Evolutionary conservation across 2,888 invertebrate species (phyloP).

Genomic region (Drosophila anomelani): DNA sequence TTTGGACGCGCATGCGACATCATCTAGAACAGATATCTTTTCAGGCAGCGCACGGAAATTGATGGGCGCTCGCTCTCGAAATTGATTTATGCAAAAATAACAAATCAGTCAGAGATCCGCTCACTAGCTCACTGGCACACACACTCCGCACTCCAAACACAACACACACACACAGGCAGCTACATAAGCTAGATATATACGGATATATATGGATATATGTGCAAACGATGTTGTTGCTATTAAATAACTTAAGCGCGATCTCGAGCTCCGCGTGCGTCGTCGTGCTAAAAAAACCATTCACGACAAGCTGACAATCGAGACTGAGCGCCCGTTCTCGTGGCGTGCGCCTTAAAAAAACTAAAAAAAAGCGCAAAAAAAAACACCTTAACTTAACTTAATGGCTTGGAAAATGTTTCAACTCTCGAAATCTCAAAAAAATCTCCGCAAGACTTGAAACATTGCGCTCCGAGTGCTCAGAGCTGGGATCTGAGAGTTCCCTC

Average conservation of each 20-base stretch:
- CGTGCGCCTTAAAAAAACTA: conserved; percentile 79
- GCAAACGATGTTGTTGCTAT: conserved; percentile 59
- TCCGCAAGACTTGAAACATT: conserved; percentile 60
- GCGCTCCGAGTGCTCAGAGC: conserved; percentile 53
- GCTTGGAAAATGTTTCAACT: conserved; percentile 73
- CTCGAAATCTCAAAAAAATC: conserved; percentile 51
- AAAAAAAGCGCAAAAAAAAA: conserved; percentile 12
- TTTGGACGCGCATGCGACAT: conserved; percentile 55
- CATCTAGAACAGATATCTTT: conserved; percentile 45
- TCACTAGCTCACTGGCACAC: conserved; percentile 12
- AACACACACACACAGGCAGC: conserved; percentile 20
- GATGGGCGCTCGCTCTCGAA: conserved; percentile 68
- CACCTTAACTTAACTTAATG: conserved; percentile 62
- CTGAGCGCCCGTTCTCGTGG: conserved; percentile 78
- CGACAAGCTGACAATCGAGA: conserved; percentile 83
- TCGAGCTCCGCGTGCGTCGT: conserved; percentile 17
- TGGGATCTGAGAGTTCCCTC: conserved; percentile 27
- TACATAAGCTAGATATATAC: conserved; percentile 43
- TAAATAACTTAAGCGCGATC: conserved; percentile 45
- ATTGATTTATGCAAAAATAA: conserved; percentile 72
- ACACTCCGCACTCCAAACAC: background rate
- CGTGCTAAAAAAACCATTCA: conserved; percentile 81
- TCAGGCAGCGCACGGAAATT: conserved; percentile 37
- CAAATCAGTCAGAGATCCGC: conserved; percentile 52
- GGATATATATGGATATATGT: conserved; percentile 37